Evolutionary conservation across 2,113 vertebrate species (phyloP).

Genomic region (Stegastes partitus): DNA sequence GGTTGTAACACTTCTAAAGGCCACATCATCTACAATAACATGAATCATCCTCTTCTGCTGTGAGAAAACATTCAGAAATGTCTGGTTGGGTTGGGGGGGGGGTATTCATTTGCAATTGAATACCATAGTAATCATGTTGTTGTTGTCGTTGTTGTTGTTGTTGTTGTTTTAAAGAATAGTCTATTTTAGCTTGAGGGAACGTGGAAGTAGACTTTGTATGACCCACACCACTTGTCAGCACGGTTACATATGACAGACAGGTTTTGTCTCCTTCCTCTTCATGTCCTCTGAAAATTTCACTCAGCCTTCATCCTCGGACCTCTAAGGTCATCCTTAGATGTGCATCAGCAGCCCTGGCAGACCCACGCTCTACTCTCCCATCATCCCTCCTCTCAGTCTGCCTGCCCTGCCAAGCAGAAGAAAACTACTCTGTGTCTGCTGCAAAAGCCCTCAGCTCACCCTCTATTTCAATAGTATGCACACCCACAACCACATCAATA

Average conservation of each 20-base stretch:
- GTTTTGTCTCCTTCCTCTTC: constrained; percentile 66
- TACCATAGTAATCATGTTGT: not conserved
- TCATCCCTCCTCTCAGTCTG: constrained; percentile 65
- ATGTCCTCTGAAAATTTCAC: constrained; percentile 68
- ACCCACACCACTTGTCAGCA: constrained; percentile 61
- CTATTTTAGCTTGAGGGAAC: constrained; percentile 11
- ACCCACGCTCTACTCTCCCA: constrained; percentile 63
- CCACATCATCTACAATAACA: constrained; percentile 13
- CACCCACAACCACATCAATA: constrained; percentile 35
- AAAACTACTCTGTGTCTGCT: constrained; percentile 52
- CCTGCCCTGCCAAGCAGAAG: constrained; percentile 61
- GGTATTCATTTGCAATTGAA: not conserved
- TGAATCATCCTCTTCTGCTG: constrained; percentile 8
- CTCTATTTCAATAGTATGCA: constrained; percentile 50
- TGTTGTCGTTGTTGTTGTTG: no score
- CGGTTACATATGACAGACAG: constrained; percentile 68
- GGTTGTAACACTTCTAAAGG: constrained; percentile 2
- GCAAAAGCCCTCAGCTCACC: constrained; percentile 58
- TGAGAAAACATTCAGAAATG: not conserved
- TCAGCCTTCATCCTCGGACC: constrained; percentile 71
- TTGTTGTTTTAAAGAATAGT: not conserved
- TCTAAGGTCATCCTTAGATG: constrained; percentile 81
- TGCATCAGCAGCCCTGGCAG: constrained; percentile 71
- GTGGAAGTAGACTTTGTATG: constrained; percentile 50
- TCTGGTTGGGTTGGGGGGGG: no score